phyloP scores from a whole-genome alignment of 1,140 invertebrate genomes.

The Campoletis sonorensis region DNA sequence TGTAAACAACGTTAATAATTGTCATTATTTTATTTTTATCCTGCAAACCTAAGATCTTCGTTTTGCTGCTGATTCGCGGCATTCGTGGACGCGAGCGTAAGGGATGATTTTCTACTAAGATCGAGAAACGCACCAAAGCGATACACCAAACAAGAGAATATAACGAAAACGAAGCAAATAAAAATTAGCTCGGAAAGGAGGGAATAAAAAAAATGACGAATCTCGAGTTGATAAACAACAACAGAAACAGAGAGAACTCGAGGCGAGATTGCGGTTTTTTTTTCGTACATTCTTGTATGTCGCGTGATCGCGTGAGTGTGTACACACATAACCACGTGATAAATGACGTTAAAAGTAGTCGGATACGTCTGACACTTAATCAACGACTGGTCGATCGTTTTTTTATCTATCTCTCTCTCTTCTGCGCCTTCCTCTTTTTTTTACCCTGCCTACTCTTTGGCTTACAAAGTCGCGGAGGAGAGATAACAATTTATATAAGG shows the following conservation, averaged over 20 bases:
- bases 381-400: constrained; percentile 20
- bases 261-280: not conserved
- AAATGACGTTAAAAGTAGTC: constrained; percentile 27
- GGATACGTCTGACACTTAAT: constrained; percentile 20
- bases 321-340: constrained; percentile 8
- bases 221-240: not conserved
- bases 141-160: no score
- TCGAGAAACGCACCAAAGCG: no score
- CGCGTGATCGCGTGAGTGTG: constrained; percentile 40
- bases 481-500: constrained; percentile 36
- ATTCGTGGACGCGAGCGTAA: no score
- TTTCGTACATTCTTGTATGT: constrained; percentile 29
- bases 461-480: not conserved
- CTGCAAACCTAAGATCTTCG: no score
- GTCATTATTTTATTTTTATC: no score
- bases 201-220: not conserved
- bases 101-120: no score
- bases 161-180: no score
- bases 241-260: not conserved
- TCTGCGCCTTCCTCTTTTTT: not conserved
- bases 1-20: no score
- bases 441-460: not conserved
- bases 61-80: no score
- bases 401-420: not conserved
- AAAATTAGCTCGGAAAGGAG: no score